These are phyloP conservation scores for Drosophila pseudoananassae DNA, from an alignment of 1,140 invertebrate genomes.

Conservation along the genomic window DNA sequence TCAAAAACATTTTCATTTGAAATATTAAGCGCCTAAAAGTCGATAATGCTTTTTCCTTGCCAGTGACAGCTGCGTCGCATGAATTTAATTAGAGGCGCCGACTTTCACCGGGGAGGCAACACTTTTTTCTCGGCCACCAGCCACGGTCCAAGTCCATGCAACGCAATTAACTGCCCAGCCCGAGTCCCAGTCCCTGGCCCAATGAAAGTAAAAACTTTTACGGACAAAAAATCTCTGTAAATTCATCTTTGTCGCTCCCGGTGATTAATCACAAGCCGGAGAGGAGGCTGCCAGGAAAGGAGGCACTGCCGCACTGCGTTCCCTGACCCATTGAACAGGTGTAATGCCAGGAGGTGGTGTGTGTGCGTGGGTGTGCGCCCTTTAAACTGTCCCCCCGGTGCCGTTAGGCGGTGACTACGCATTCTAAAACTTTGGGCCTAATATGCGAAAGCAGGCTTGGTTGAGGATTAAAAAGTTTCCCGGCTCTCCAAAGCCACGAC, in stretches of 20 bases:
- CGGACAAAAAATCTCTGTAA: slow-evolving; percentile 71
- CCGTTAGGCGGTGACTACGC: slow-evolving; percentile 55
- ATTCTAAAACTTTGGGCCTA: slow-evolving; percentile 69
- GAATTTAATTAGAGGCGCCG: slow-evolving; percentile 76
- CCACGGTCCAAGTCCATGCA: slow-evolving; percentile 50
- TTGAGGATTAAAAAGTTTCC: slow-evolving; percentile 79
- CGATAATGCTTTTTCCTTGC: slow-evolving; percentile 69
- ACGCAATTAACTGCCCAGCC: slow-evolving; percentile 71
- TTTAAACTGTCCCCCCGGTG: slow-evolving; percentile 71
- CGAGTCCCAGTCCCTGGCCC: background rate
- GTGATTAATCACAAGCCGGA: slow-evolving; percentile 71
- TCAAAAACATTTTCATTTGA: slow-evolving; percentile 79
- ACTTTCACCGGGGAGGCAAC: slow-evolving; percentile 48
- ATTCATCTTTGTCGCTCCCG: slow-evolving; percentile 79
- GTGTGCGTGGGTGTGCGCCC: slow-evolving; percentile 9
- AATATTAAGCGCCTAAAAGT: slow-evolving; percentile 79
- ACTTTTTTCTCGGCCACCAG: slow-evolving; percentile 53
- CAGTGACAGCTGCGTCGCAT: slow-evolving; percentile 69
- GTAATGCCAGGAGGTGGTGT: slow-evolving; percentile 45
- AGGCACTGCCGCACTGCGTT: slow-evolving; percentile 13
- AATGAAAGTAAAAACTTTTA: slow-evolving; percentile 72
- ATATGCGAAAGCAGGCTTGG: slow-evolving; percentile 74
- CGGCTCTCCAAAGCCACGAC: slow-evolving; percentile 27
- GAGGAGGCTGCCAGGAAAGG: slow-evolving; percentile 10
- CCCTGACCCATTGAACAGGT: slow-evolving; percentile 70